Evolutionary conservation across 2,797 vertebrate species (phyloP).

Genomic region (Hipposideros larvatus): DNA sequence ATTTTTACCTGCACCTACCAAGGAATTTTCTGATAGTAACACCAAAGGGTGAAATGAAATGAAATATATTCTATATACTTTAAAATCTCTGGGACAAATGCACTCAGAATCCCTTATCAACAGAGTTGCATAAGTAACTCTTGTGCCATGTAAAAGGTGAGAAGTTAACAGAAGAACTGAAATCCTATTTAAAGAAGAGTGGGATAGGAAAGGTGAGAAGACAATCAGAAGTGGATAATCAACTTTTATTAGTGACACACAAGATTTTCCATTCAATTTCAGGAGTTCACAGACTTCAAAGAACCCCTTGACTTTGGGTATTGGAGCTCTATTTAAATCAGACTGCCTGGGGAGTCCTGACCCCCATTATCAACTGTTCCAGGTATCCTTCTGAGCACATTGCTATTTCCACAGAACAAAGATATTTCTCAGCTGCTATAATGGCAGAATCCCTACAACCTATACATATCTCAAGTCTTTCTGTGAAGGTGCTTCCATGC

Average conservation of each 20-base stretch:
- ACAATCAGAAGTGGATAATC: background rate
- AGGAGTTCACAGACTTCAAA: background rate
- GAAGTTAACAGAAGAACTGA: background rate
- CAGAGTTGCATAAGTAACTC: background rate
- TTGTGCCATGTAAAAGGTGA: background rate
- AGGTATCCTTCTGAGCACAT: background rate
- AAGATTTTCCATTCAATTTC: background rate
- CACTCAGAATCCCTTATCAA: background rate
- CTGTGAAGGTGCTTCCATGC: background rate
- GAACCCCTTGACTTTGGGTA: background rate
- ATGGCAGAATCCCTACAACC: background rate
- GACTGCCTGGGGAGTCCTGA: background rate
- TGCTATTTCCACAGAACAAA: background rate
- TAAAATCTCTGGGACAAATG: background rate
- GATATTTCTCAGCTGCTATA: background rate
- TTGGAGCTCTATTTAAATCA: background rate
- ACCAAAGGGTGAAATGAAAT: background rate
- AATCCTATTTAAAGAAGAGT: background rate
- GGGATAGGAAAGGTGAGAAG: background rate
- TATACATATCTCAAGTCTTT: background rate
- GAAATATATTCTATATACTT: background rate
- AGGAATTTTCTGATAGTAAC: background rate
- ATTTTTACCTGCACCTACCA: background rate
- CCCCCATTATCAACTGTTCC: rapidly evolving
- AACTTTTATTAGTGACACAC: background rate